These are phyloP conservation scores for Drosophila kanekoi DNA, from an alignment of 2,888 invertebrate genomes.

Conservation along the genomic window DNA sequence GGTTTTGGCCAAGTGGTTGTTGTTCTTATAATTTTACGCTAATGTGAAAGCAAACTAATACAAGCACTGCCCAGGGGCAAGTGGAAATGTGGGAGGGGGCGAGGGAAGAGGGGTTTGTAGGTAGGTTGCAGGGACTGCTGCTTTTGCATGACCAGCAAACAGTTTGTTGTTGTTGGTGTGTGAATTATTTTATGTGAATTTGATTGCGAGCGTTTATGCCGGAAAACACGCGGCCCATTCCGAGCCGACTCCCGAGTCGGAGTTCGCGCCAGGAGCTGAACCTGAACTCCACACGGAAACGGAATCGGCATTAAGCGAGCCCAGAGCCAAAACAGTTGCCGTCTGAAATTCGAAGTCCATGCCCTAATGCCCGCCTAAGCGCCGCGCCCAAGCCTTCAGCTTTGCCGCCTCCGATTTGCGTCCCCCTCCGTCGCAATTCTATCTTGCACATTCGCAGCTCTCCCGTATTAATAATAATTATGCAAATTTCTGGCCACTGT, in stretches of 20 bases:
- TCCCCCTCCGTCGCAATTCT: background rate
- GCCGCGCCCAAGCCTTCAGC: background rate
- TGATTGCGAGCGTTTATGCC: constrained; percentile 80
- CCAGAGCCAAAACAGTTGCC: constrained; percentile 52
- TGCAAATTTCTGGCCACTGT: constrained; percentile 72
- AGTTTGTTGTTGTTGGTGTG: constrained; percentile 69
- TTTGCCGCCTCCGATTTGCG: background rate
- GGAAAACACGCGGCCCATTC: constrained; percentile 69
- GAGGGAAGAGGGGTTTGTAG: background rate
- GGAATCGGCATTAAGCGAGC: constrained; percentile 40
- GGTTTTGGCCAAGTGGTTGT: constrained; percentile 19
- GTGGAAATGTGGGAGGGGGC: background rate
- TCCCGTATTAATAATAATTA: constrained; percentile 81
- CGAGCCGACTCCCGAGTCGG: constrained; percentile 4
- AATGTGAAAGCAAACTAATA: constrained; percentile 50
- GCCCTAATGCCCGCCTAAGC: constrained; percentile 3
- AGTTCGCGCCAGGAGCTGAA: constrained; percentile 4
- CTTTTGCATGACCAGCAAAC: constrained; percentile 72
- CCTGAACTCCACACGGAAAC: constrained; percentile 25
- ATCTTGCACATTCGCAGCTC: constrained; percentile 26
- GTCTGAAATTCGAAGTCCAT: constrained; percentile 56
- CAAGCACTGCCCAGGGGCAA: constrained; percentile 1
- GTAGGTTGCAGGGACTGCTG: constrained; percentile 5
- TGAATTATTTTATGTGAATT: constrained; percentile 78
- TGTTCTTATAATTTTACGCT: constrained; percentile 51